Base-by-base conservation (phyloP, 92 coral and sea anemone species). In the Epizoanthus scotinus region DNA sequence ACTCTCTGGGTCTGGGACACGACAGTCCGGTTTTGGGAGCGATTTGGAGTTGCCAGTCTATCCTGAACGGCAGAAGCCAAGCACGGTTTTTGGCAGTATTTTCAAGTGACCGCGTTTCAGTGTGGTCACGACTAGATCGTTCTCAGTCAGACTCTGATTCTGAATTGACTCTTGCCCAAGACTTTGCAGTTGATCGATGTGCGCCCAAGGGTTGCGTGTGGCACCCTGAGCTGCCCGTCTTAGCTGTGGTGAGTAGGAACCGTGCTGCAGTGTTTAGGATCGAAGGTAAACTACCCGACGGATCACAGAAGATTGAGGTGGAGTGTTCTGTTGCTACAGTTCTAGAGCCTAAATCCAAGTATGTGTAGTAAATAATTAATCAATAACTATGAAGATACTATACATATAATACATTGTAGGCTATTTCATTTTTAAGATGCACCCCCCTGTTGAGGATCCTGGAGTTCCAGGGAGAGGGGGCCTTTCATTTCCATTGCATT, bases 211-310 rank as follows among this genome's bases (percentile, higher is more conserved):
- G 81, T 58, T 58, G 63, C 2, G 56, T 10, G 0, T 75, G 81
- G 81, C 55, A 75, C 27, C 68, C 81, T 15, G 36, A 27, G n/a
- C 38, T 67, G 1, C 36, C 22, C 25, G 36, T 58, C 40, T 75
- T 75, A 12, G 81, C 81, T 21, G 15, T 75, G 14, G 55, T 75
- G 22, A 34, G 68, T 54, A 75, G 81, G 61, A 59, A 59, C 17
- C 68, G 67, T 75, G 81, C 81, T 38, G 15, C 56, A 58, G 81
- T 75, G 67, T 75, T 53, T 59, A 40, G 68, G 61, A 75, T 75
- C 61, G 81, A 70, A 9, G 59, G 42, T 6, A 22, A 28, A 21
- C 15, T 38, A 49, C 12, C 80, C n/a, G 54, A 6, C 10, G 55
- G 66, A 57, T 67, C 27, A 2, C 66, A 34, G 2, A 22, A 22